Conservation (phyloP, 2,113 vertebrate species). For the Caloenas nicobarica region DNA sequence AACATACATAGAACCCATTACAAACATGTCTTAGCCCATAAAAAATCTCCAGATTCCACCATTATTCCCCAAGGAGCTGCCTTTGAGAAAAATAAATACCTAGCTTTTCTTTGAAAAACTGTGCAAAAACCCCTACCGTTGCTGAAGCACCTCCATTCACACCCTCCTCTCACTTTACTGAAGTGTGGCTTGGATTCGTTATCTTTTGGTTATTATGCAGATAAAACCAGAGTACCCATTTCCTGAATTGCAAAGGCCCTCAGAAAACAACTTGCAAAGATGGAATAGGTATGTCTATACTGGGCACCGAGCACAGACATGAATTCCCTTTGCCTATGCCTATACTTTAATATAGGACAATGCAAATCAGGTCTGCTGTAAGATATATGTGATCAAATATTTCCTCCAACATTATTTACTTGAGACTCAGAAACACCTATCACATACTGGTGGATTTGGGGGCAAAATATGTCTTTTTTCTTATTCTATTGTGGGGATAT, state of each 20-base stretch:
- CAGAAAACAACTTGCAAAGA: neutral
- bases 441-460: neutral
- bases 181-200: neutral
- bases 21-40: neutral
- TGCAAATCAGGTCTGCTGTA: neutral
- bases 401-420: neutral
- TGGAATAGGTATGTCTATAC: neutral
- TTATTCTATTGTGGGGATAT: neutral
- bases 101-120: neutral
- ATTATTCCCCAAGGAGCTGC: neutral
- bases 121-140: neutral
- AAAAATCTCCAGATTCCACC: neutral
- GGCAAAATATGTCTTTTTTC: neutral
- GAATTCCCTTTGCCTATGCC: neutral
- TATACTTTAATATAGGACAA: neutral
- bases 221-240: neutral
- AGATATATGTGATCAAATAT: neutral
- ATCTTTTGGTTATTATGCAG: neutral
- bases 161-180: neutral
- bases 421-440: neutral
- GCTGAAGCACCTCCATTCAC: neutral
- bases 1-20: neutral
- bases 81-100: neutral
- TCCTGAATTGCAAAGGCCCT: neutral
- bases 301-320: neutral